Evolutionary conservation across 2,113 vertebrate genomes (phyloP).

Genomic region (Poeciliopsis retropinna): DNA sequence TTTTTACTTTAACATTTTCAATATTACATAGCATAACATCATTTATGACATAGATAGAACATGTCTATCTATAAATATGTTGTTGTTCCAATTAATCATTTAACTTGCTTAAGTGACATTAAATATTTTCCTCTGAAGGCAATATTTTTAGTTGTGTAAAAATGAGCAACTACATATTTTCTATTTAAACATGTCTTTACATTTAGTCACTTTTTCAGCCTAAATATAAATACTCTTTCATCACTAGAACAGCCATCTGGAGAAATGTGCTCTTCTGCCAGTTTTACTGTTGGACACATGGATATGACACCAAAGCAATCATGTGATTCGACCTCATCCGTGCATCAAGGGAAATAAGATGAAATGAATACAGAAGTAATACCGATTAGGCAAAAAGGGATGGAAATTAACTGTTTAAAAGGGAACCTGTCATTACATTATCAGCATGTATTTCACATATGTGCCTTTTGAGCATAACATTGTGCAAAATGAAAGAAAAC

Average conservation of each 20-base stretch:
- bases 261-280: constrained; percentile 52
- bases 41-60: not conserved
- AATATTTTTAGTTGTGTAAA: constrained; percentile 3
- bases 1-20: not conserved
- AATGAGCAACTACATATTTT: constrained; percentile 23
- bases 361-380: constrained; percentile 22
- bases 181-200: constrained; percentile 19
- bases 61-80: not conserved
- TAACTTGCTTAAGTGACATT: not conserved
- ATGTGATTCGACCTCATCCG: constrained; percentile 56
- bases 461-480: not conserved
- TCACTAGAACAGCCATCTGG: constrained; percentile 65
- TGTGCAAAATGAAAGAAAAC: constrained; percentile 21
- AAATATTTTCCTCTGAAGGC: not conserved
- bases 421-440: not conserved
- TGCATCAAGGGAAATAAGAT: constrained; percentile 47
- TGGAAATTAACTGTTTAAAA: not conserved
- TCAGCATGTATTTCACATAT: too few relatives aligned
- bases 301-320: constrained; percentile 52
- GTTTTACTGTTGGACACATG: constrained; percentile 42
- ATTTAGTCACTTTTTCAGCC: constrained; percentile 46
- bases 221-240: constrained; percentile 62
- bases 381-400: not conserved
- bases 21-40: not conserved
- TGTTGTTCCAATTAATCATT: not conserved